phyloP scores from a whole-genome alignment of 2,797 vertebrate genomes.

The Telmatherina bonti region DNA sequence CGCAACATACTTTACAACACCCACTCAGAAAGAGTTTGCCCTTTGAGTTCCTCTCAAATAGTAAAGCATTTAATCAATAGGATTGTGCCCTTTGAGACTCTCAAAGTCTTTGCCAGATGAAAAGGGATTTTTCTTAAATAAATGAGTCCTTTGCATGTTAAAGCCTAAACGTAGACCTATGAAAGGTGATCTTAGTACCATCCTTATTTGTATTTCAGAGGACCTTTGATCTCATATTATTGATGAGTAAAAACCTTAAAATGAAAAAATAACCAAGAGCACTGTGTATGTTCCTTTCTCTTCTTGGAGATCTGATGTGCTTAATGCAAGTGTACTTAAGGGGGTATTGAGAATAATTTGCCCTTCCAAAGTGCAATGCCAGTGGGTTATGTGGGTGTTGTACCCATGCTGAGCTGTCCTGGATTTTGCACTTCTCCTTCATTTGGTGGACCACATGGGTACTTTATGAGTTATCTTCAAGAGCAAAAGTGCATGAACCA shows the following conservation, averaged over 20 bases:
- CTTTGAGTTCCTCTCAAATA: not conserved
- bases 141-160: not conserved
- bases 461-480: no score
- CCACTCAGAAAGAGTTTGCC: not conserved
- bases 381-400: no score
- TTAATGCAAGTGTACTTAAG: not conserved
- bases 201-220: no score
- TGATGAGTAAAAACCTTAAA: not conserved
- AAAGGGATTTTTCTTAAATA: not conserved
- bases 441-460: no score
- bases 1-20: not conserved
- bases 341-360: no score
- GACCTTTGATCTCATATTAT: not conserved
- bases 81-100: not conserved
- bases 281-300: not conserved
- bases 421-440: no score
- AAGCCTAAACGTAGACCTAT: not conserved
- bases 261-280: not conserved
- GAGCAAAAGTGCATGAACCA: no score
- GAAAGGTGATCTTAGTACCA: no score
- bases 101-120: not conserved
- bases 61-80: not conserved
- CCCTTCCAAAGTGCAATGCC: no score
- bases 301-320: not conserved
- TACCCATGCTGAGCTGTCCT: no score